Evolutionary conservation across 2,888 invertebrate genomes (phyloP).

Genomic region (Idaea aversata): DNA sequence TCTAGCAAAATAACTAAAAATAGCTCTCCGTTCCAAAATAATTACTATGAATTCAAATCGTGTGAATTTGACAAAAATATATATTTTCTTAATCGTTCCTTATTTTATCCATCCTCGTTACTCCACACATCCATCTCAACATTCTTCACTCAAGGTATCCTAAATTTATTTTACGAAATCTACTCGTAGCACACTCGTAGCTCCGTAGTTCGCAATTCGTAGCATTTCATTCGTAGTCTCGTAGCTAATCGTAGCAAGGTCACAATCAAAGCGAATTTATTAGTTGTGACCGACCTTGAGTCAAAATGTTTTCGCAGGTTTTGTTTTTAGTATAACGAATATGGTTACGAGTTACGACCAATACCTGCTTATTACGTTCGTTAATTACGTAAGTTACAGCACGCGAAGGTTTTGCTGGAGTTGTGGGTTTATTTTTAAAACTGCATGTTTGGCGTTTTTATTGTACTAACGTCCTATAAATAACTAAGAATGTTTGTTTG

Average conservation of each 20-base stretch:
- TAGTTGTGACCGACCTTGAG: slow-evolving; percentile 5
- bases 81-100: too few species aligned
- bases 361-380: slow-evolving; percentile 3
- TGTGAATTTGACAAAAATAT: too few species aligned
- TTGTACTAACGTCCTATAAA: not conserved
- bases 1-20: too few species aligned
- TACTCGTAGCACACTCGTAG: too few species aligned
- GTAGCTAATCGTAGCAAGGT: slow-evolving; percentile 5
- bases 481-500: too few species aligned
- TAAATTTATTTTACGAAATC: too few species aligned
- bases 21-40: too few species aligned
- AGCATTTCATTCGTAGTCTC: not conserved
- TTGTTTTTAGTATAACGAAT: not conserved
- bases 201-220: not conserved
- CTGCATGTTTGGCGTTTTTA: not conserved
- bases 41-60: too few species aligned
- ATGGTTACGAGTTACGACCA: slow-evolving; percentile 1
- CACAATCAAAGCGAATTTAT: slow-evolving; percentile 5
- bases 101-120: too few species aligned
- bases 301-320: slow-evolving; percentile 3
- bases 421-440: not conserved
- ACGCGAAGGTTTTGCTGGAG: not conserved
- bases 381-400: slow-evolving; percentile 3
- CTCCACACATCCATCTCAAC: too few species aligned
- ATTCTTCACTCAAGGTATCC: too few species aligned